Percentiles rank a stretch among this genome's conserved stretches.
Evolutionary conservation across 2,113 vertebrate genomes (phyloP).

Genomic region (Scomber japonicus): DNA sequence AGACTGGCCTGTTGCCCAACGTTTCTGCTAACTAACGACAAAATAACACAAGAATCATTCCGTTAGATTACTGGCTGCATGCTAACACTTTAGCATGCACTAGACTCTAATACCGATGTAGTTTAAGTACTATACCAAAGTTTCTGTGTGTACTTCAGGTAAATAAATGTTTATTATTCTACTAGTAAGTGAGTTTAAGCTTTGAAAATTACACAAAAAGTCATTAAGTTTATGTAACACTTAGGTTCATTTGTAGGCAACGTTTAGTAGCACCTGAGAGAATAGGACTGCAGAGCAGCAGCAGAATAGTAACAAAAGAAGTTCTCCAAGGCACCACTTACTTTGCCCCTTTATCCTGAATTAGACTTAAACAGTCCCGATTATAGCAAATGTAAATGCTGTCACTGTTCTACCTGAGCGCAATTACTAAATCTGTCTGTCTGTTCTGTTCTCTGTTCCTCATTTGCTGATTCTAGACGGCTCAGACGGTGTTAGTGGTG

Average conservation of each 20-base stretch:
- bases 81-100: too few relatives aligned
- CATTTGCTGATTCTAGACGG: slow-evolving; percentile 85
- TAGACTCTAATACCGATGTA: too few relatives aligned
- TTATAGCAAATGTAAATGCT: neutral
- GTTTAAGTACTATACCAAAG: too few relatives aligned
- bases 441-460: slow-evolving; percentile 4
- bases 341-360: neutral
- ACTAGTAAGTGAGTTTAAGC: too few relatives aligned
- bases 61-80: too few relatives aligned
- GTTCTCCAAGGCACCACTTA: neutral
- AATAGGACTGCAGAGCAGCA: neutral
- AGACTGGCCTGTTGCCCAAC: too few relatives aligned
- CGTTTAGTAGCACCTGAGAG: neutral
- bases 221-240: neutral
- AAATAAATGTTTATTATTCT: too few relatives aligned
- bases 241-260: neutral
- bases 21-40: too few relatives aligned
- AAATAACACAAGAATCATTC: too few relatives aligned
- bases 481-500: slow-evolving; percentile 96
- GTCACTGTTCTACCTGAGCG: neutral
- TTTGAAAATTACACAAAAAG: neutral
- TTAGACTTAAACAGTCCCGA: neutral
- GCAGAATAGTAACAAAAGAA: neutral
- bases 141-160: too few relatives aligned
- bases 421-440: slow-evolving; percentile 23